These are phyloP conservation scores for Fratercula arctica DNA, from an alignment of 2,797 vertebrate species.

Conservation along the genomic window DNA sequence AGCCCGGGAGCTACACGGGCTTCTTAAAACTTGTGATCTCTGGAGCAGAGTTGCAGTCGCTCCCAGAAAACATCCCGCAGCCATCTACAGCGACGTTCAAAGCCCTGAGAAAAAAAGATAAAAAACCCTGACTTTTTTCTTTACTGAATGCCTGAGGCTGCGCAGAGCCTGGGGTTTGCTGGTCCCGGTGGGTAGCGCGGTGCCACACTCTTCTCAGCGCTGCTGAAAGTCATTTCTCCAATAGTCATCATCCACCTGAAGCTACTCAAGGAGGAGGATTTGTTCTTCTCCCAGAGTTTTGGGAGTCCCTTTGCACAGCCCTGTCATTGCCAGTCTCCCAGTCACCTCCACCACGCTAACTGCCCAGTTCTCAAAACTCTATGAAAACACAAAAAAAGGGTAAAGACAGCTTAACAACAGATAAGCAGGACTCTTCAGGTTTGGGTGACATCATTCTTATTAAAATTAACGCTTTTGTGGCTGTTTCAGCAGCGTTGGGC, in stretches of 20 bases:
- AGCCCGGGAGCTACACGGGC: neutral
- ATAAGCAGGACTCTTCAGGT: neutral
- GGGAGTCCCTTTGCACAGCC: neutral
- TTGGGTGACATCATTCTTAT: neutral
- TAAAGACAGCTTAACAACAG: neutral
- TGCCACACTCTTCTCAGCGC: neutral
- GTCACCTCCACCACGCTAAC: accelerated
- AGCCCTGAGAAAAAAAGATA: neutral
- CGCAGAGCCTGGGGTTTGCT: neutral
- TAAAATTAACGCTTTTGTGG: neutral
- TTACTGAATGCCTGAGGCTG: neutral
- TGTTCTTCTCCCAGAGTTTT: neutral
- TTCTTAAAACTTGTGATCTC: neutral
- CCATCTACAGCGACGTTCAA: neutral
- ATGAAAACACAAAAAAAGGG: neutral
- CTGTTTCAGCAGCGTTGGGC: neutral
- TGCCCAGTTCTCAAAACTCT: neutral
- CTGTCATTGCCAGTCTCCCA: neutral
- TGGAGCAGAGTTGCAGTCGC: neutral
- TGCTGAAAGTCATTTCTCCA: neutral
- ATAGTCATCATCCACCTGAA: neutral
- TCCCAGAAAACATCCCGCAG: neutral
- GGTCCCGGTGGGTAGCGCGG: accelerated
- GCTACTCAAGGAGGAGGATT: neutral
- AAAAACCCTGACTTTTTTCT: neutral